Evolutionary conservation across 2,797 vertebrate species (phyloP).

Genomic region (Mormyrus proboscirostris): DNA sequence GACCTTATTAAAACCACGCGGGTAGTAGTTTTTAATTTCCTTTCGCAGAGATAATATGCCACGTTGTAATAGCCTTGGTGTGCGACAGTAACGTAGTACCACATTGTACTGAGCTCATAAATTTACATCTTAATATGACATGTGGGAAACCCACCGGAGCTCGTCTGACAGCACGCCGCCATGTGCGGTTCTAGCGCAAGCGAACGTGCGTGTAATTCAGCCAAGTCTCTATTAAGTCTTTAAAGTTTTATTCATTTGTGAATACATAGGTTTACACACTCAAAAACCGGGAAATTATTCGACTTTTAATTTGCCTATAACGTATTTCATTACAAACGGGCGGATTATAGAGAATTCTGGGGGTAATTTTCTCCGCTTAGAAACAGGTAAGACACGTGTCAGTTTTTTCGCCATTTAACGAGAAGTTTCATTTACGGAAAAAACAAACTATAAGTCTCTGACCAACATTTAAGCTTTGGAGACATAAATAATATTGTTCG

Average conservation of each 20-base stretch:
- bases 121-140: neutral
- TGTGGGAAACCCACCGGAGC: neutral
- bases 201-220: neutral
- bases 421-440: neutral
- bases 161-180: neutral
- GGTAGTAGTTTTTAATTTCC: neutral
- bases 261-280: neutral
- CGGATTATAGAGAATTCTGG: neutral
- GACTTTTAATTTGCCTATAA: neutral
- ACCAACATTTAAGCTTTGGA: neutral
- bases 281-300: neutral
- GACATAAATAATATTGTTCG: neutral
- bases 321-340: neutral
- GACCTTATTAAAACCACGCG: neutral
- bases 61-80: neutral
- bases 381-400: neutral
- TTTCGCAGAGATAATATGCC: neutral
- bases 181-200: neutral
- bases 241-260: neutral
- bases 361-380: neutral
- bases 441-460: neutral
- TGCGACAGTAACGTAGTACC: neutral
- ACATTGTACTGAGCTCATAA: neutral
- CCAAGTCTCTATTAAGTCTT: neutral
- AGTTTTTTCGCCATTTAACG: neutral